Conservation (phyloP, 2,113 vertebrate species). For the Turdus rufiventris region DNA sequence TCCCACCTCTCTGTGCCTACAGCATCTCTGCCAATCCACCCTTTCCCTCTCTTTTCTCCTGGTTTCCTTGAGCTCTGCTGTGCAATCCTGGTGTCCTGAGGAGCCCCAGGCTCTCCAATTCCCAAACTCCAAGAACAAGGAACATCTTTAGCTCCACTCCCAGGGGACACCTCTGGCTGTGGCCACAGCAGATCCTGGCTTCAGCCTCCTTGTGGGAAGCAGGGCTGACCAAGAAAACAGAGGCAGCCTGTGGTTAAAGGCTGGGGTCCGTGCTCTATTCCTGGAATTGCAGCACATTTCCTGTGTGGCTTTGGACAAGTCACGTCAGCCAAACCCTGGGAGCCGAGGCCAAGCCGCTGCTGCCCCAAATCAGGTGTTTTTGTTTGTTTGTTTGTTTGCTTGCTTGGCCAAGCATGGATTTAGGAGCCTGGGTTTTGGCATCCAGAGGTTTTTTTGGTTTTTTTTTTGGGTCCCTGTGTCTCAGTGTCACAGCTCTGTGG, state of each 20-base stretch:
- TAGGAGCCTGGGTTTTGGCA: neutral
- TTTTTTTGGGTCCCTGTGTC: no score
- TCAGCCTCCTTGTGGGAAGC: neutral
- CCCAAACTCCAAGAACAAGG: neutral
- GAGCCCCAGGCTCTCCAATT: neutral
- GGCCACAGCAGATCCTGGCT: neutral
- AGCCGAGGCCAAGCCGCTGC: slow-evolving; percentile 17
- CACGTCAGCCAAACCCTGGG: slow-evolving; percentile 23
- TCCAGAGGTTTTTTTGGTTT: no score
- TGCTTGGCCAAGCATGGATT: neutral
- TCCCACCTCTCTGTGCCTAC: neutral
- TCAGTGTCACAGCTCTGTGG: neutral
- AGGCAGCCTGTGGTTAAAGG: neutral
- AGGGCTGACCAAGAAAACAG: neutral
- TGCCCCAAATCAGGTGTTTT: slow-evolving; percentile 8
- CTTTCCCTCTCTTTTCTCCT: neutral
- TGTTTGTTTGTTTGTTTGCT: neutral
- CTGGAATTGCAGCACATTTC: slow-evolving; percentile 54
- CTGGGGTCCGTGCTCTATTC: slow-evolving; percentile 15
- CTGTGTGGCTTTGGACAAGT: slow-evolving; percentile 35
- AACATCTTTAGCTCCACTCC: neutral
- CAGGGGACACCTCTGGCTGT: neutral
- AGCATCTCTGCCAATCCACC: neutral
- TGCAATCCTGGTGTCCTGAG: neutral
- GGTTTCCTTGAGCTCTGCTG: neutral